Evolutionary conservation across 2,113 vertebrate genomes (phyloP).

Genomic region (Leptosomus discolor): DNA sequence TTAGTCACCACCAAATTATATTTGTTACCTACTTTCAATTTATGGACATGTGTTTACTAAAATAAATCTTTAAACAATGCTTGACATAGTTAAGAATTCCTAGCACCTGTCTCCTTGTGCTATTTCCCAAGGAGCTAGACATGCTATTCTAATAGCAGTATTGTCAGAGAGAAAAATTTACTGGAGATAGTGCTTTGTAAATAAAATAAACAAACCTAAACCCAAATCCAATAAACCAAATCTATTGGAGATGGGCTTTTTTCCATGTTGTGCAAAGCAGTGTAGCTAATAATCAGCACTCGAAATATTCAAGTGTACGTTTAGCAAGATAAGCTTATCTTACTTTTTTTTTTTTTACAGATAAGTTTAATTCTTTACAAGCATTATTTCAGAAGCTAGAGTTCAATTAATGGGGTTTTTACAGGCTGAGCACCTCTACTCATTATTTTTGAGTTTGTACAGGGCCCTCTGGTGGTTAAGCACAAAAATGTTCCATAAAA

Average conservation of each 20-base stretch:
- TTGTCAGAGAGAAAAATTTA: no score
- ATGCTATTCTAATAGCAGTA: not conserved
- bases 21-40: not conserved
- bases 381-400: not conserved
- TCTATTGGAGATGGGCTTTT: not conserved
- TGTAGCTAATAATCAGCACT: not conserved
- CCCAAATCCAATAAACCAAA: not conserved
- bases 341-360: not conserved
- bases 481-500: not conserved
- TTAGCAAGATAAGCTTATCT: no score
- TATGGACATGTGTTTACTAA: not conserved
- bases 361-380: not conserved
- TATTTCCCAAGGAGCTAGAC: not conserved
- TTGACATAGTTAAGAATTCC: not conserved
- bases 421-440: not conserved
- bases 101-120: no score
- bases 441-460: not conserved
- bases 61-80: not conserved
- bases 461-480: slow-evolving; percentile 13
- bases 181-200: not conserved
- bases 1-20: not conserved
- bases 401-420: not conserved
- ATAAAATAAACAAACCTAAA: not conserved
- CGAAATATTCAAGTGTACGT: not conserved
- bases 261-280: not conserved